These are phyloP conservation scores for Premnoplex brunnescens DNA, from an alignment of 2,797 vertebrate species.

Conservation along the genomic window DNA sequence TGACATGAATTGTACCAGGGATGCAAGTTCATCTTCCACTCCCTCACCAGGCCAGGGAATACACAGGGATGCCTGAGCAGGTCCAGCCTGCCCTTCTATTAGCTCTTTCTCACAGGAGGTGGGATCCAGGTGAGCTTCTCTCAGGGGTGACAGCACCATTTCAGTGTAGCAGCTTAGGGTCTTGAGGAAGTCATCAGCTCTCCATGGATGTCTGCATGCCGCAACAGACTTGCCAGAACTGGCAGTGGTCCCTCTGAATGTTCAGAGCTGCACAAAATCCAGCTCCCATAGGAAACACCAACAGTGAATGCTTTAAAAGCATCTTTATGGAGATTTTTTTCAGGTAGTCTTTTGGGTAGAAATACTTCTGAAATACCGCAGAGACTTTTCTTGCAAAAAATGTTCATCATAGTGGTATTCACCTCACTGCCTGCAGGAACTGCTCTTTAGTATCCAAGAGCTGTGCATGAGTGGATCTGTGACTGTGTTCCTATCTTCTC, in stretches of 20 bases:
- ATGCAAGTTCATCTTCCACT: accelerated
- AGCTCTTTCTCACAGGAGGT: not conserved
- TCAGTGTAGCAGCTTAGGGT: not conserved
- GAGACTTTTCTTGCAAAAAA: not conserved
- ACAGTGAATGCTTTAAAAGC: not conserved
- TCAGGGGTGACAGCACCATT: not conserved
- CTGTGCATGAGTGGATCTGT: not conserved
- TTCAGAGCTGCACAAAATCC: not conserved
- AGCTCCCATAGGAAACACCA: not conserved
- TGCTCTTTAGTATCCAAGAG: not conserved
- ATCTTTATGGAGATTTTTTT: not conserved
- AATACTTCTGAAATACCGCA: not conserved
- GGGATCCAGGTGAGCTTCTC: not conserved
- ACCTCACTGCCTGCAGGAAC: not conserved
- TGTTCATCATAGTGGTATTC: not conserved
- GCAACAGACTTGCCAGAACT: not conserved
- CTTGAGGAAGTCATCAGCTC: not conserved
- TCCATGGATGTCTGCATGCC: not conserved
- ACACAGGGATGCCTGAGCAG: not conserved
- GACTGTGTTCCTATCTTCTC: not conserved
- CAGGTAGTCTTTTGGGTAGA: not conserved
- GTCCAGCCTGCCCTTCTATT: not conserved
- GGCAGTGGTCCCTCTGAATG: not conserved
- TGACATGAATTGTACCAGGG: accelerated
- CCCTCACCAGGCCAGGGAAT: not conserved